Conservation (phyloP, 2,113 vertebrate species). For the Puntigrus tetrazona region DNA sequence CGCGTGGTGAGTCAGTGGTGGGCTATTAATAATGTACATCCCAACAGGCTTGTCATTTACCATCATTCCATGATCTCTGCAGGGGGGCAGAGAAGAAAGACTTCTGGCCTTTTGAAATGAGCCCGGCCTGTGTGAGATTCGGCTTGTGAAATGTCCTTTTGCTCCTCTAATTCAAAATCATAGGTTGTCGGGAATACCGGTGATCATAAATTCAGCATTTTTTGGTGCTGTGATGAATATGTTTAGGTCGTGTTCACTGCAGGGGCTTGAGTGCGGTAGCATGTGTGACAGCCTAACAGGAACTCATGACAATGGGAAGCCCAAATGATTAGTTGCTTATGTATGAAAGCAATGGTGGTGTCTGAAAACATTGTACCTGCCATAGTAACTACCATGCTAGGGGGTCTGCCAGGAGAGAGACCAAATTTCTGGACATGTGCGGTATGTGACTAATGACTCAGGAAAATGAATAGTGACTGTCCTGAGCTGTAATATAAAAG, state of each 20-base stretch:
- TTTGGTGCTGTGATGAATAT: not conserved
- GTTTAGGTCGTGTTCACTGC: not conserved
- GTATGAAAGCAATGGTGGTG: not conserved
- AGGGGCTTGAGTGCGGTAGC: not conserved
- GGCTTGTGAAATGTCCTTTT: constrained; percentile 39
- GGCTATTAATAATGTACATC: constrained; percentile 59
- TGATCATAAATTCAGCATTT: not conserved
- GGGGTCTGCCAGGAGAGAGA: not conserved
- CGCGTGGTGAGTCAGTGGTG: constrained; percentile 29
- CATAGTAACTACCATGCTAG: not conserved
- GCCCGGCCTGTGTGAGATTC: constrained; percentile 41
- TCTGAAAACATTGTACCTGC: not conserved
- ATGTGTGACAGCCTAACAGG: not conserved
- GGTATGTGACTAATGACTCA: not conserved
- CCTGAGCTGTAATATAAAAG: not conserved
- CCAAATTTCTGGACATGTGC: not conserved
- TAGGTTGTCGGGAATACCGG: not conserved
- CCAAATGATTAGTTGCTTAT: not conserved
- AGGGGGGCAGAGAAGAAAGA: constrained; percentile 46
- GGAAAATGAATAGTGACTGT: not conserved
- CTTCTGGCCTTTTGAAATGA: constrained; percentile 55
- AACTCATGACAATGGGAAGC: not conserved
- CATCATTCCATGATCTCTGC: constrained; percentile 48
- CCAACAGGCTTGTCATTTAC: constrained; percentile 56
- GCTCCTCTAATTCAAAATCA: constrained; percentile 24